These are phyloP conservation scores for Nipponia nippon DNA, from an alignment of 2,113 vertebrate species.

Conservation along the genomic window DNA sequence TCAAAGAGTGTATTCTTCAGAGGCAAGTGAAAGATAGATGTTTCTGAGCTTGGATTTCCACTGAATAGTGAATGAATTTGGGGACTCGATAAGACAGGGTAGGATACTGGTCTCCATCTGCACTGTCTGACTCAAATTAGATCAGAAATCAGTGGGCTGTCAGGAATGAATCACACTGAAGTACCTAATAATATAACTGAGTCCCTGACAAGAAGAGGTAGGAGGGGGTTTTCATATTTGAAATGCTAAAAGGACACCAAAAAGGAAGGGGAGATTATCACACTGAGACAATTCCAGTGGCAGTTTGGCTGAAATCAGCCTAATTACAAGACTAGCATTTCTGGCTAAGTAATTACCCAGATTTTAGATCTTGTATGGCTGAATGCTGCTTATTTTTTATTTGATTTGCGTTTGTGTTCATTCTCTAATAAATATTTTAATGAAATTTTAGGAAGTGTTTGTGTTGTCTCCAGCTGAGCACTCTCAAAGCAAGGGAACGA, in stretches of 20 bases:
- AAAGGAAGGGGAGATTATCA: neutral
- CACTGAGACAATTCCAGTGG: neutral
- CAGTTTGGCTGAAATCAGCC: neutral
- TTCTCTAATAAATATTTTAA: neutral
- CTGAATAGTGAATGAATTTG: neutral
- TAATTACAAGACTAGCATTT: accelerated
- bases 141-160: constrained; percentile 10
- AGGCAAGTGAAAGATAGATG: neutral
- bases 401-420: neutral
- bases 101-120: neutral
- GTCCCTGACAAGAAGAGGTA: neutral
- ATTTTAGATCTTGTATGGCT: neutral
- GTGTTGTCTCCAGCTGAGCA: accelerated
- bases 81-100: neutral
- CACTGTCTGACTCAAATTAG: constrained; percentile 10
- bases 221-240: neutral
- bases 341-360: neutral
- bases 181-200: neutral
- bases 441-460: accelerated
- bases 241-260: neutral
- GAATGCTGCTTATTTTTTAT: neutral
- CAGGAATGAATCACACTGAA: neutral
- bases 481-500: accelerated
- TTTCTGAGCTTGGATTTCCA: neutral
- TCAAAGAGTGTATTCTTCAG: neutral